A percentile compares a stretch with the other conserved stretches of the same genome.
Evolutionary conservation across 2,113 vertebrate genomes (phyloP).

Genomic region (Brachyhypopomus gauderio): DNA sequence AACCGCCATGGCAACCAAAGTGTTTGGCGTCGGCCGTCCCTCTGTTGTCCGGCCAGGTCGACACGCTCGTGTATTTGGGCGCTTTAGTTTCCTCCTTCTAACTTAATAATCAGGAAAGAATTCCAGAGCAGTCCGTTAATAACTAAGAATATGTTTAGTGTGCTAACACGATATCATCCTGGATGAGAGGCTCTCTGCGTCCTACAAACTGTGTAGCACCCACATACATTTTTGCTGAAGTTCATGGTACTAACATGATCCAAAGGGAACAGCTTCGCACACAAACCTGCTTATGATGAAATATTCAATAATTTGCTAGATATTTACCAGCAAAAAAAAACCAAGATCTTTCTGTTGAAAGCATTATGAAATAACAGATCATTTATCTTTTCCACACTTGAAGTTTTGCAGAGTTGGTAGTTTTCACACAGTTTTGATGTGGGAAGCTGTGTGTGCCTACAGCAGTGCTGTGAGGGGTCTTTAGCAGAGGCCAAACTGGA

Average conservation of each 20-base stretch:
- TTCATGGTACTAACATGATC: background rate
- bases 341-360: background rate
- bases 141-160: too few species aligned
- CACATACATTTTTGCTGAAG: background rate
- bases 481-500: conserved; percentile 25
- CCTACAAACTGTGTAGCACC: background rate
- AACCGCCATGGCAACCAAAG: conserved; percentile 64
- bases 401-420: background rate
- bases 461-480: background rate
- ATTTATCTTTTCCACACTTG: background rate
- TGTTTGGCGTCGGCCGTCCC: conserved; percentile 52
- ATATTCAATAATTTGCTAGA: background rate
- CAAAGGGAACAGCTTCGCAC: background rate
- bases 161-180: too few species aligned
- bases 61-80: background rate
- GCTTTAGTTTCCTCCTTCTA: background rate
- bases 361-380: background rate
- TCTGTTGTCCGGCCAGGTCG: conserved; percentile 57
- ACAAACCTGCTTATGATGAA: background rate
- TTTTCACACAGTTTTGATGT: background rate
- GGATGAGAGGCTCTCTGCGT: too few species aligned
- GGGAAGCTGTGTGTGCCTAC: background rate
- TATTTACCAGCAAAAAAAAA: background rate
- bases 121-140: too few species aligned
- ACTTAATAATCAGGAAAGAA: too few species aligned